Evolutionary conservation across 2,888 invertebrate genomes (phyloP).

Genomic region (Chelonus formosanus): DNA sequence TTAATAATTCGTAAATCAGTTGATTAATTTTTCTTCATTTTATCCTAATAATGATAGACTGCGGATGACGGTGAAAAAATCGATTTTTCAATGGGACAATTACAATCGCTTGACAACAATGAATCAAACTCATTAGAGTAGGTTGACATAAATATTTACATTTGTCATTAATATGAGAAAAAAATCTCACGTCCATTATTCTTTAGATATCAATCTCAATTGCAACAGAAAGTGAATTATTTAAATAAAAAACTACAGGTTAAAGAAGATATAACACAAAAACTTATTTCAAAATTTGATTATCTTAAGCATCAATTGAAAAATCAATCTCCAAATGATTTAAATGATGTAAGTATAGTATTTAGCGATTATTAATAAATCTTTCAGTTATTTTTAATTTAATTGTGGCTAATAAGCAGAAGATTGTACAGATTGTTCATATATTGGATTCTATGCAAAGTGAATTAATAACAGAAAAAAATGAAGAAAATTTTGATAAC

Average conservation of each 20-base stretch:
- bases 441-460: conserved; percentile 51
- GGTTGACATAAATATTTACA: conserved; percentile 20
- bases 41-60: conserved; percentile 42
- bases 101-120: conserved; percentile 46
- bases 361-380: conserved; percentile 1
- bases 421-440: conserved; percentile 49
- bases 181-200: not conserved
- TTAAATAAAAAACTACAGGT: conserved; percentile 46
- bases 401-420: not conserved
- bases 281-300: conserved; percentile 47
- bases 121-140: conserved; percentile 27
- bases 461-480: conserved; percentile 40
- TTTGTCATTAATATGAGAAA: conserved; percentile 11
- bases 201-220: conserved; percentile 47
- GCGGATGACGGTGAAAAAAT: conserved; percentile 44
- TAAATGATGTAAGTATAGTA: conserved; percentile 48
- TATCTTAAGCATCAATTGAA: conserved; percentile 48
- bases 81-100: conserved; percentile 44
- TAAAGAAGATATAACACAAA: conserved; percentile 50
- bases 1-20: no score
- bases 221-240: conserved; percentile 48
- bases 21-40: no score
- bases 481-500: conserved; percentile 34
- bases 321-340: conserved; percentile 41
- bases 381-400: not conserved